Conservation (phyloP, 2,888 invertebrate species). For the Callinectes sapidus region DNA sequence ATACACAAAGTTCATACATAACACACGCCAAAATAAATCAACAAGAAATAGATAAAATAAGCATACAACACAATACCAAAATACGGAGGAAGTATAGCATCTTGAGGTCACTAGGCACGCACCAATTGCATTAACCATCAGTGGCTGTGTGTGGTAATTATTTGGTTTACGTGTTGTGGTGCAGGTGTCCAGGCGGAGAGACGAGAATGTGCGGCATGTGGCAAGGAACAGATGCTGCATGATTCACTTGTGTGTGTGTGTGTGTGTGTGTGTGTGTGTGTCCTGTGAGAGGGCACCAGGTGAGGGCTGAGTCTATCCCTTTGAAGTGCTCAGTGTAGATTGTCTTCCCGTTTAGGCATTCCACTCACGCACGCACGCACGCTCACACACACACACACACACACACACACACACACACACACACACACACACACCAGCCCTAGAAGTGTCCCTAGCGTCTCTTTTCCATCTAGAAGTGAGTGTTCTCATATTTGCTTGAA, state of each 20-base stretch:
- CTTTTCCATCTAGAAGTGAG: neutral
- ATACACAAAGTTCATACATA: no score
- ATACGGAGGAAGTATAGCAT: neutral
- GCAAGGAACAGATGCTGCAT: neutral
- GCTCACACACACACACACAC: slow-evolving; percentile 26
- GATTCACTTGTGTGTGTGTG: slow-evolving; percentile 10
- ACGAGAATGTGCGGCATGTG: neutral
- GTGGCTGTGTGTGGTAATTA: neutral
- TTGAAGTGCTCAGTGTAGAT: slow-evolving; percentile 30
- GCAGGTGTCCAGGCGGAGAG: neutral
- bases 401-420: slow-evolving; percentile 16
- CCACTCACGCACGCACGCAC: slow-evolving; percentile 12
- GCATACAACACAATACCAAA: no score
- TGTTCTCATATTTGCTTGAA: slow-evolving; percentile 22
- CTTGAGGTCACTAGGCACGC: neutral
- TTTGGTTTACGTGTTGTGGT: neutral
- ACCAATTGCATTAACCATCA: no score
- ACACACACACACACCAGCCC: neutral
- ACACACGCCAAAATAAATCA: no score
- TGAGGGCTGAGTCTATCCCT: neutral
- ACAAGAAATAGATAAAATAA: no score
- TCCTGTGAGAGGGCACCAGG: neutral
- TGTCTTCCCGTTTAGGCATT: slow-evolving; percentile 19
- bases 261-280: slow-evolving; percentile 23
- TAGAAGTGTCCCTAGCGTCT: neutral